Percentiles rank a stretch among this genome's conserved stretches.
phyloP scores from a whole-genome alignment of 2,113 vertebrate species.

The Natator depressus region DNA sequence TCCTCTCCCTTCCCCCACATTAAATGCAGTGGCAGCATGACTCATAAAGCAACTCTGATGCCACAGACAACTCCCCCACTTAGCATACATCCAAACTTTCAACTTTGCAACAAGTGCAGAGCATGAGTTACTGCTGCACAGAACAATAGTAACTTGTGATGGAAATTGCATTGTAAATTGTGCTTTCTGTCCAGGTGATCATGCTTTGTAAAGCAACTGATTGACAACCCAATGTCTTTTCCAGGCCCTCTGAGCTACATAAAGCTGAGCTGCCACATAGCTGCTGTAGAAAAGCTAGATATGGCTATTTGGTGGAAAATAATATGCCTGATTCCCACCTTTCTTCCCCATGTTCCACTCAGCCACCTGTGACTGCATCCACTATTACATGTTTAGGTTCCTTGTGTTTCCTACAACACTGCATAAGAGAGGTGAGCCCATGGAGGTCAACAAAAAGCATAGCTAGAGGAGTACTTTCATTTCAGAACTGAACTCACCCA shows the following conservation, averaged over 20 bases:
- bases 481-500: background rate
- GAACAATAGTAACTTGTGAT: constrained; percentile 27
- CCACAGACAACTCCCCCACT: background rate
- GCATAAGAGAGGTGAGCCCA: background rate
- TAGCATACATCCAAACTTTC: background rate
- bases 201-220: constrained; percentile 12
- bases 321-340: background rate
- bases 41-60: background rate
- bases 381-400: background rate
- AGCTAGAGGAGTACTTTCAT: background rate
- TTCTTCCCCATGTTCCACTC: background rate
- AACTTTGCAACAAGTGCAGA: background rate
- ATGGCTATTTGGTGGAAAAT: background rate
- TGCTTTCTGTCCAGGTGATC: fast-evolving
- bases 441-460: background rate
- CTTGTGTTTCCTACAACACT: background rate
- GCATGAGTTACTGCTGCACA: background rate
- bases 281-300: background rate
- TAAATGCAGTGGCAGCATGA: background rate
- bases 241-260: background rate
- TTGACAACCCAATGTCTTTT: constrained; percentile 29
- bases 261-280: background rate
- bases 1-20: background rate
- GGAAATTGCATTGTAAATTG: background rate
- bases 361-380: background rate